Conservation (phyloP, 1,140 invertebrate genomes). For the Drosophila fuyamai region DNA sequence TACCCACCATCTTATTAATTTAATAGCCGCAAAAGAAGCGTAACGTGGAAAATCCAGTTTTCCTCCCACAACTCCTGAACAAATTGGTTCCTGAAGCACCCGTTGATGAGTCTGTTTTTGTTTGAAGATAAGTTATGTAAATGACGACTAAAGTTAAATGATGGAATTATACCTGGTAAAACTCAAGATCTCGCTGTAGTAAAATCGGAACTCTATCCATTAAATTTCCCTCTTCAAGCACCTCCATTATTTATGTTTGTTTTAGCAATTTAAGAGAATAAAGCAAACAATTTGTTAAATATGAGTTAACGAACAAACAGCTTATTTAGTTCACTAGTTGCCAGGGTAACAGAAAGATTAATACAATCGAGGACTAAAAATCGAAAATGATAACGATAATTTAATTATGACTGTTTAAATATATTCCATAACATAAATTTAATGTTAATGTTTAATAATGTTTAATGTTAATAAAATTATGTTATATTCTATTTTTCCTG, state of each 20-base stretch:
- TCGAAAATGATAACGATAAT: background rate
- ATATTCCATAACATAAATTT: too few relatives aligned
- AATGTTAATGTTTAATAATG: too few relatives aligned
- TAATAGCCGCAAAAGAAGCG: constrained; percentile 92
- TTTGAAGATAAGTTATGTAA: background rate
- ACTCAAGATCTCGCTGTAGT: constrained; percentile 91
- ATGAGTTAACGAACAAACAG: constrained; percentile 54
- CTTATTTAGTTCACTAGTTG: constrained; percentile 25
- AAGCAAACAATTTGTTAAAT: background rate
- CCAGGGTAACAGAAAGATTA: constrained; percentile 23
- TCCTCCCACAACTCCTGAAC: constrained; percentile 90
- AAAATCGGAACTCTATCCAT: constrained; percentile 92
- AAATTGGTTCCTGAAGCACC: constrained; percentile 90
- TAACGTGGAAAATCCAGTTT: constrained; percentile 91
- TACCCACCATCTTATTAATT: constrained; percentile 90
- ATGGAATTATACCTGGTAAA: constrained; percentile 88
- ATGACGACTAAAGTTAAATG: background rate
- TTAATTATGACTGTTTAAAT: too few relatives aligned
- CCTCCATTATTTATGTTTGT: constrained; percentile 87
- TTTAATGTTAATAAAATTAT: too few relatives aligned
- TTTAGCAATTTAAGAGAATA: background rate
- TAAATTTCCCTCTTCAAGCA: constrained; percentile 93
- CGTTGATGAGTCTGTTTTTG: constrained; percentile 89
- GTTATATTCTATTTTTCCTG: too few relatives aligned
- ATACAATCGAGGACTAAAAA: background rate